These are phyloP conservation scores for Protonemura montana DNA, from an alignment of 2,888 invertebrate species.

Conservation along the genomic window DNA sequence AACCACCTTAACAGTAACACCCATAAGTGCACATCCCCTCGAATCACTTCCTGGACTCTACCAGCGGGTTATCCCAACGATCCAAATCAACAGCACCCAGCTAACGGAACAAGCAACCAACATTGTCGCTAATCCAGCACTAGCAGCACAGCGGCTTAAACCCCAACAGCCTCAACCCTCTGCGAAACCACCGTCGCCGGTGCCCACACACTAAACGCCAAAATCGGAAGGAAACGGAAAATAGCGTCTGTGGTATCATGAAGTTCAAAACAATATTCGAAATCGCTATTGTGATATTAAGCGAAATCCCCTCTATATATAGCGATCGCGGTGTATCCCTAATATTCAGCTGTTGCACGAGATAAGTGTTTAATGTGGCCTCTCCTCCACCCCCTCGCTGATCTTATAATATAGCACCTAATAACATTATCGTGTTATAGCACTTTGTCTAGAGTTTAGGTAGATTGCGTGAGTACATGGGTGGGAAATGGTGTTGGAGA, in stretches of 20 bases:
- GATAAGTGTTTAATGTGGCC: background rate
- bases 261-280: background rate
- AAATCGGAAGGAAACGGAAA: background rate
- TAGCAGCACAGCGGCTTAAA: background rate
- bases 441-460: background rate
- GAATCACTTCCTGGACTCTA: background rate
- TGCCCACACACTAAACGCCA: background rate
- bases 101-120: background rate
- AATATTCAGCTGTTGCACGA: background rate
- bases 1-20: background rate
- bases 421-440: background rate
- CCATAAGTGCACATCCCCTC: background rate
- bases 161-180: background rate
- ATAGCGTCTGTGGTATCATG: background rate
- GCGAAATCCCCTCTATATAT: background rate
- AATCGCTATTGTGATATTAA: background rate
- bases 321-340: background rate
- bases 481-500: background rate
- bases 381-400: too few species aligned
- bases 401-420: slow-evolving; percentile 7
- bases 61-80: background rate
- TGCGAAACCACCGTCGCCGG: too few species aligned
- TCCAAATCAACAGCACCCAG: background rate
- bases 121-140: slow-evolving; percentile 2
- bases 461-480: background rate